These are phyloP conservation scores for Ennomos erosarius DNA, from an alignment of 2,888 invertebrate species.

Conservation along the genomic window DNA sequence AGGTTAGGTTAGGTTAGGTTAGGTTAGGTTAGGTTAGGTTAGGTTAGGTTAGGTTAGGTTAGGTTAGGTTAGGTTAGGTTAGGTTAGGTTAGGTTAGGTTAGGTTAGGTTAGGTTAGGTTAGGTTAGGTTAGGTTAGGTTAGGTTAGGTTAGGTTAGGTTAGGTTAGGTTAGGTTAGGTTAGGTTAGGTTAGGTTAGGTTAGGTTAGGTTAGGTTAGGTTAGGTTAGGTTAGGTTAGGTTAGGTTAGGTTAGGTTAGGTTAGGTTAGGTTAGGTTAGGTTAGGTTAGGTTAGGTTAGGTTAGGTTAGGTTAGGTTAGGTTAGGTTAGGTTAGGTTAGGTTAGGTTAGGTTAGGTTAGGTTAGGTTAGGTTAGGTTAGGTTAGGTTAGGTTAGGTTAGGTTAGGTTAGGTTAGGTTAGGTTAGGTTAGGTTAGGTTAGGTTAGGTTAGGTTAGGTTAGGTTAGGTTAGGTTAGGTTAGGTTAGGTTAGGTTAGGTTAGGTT, in stretches of 20 bases:
- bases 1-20: constrained; percentile 42
- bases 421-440: constrained; percentile 40
- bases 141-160: constrained; percentile 22
- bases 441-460: constrained; percentile 39
- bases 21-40: constrained; percentile 28
- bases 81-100: constrained; percentile 23
- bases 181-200: constrained; percentile 27
- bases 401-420: constrained; percentile 32
- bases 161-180: constrained; percentile 29
- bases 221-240: constrained; percentile 28
- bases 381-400: constrained; percentile 25
- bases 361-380: constrained; percentile 28
- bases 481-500: constrained; percentile 24
- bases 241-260: constrained; percentile 27
- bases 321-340: constrained; percentile 26
- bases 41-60: constrained; percentile 21
- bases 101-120: constrained; percentile 22
- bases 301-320: constrained; percentile 29
- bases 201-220: constrained; percentile 29
- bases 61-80: constrained; percentile 21
- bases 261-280: constrained; percentile 30
- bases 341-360: constrained; percentile 30
- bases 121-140: constrained; percentile 22
- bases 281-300: constrained; percentile 30
- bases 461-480: constrained; percentile 40